Base-by-base conservation (phyloP, 30 jellyfish, hydroid and myxozoan genomes). In the Pseudorhiza aurosa region DNA sequence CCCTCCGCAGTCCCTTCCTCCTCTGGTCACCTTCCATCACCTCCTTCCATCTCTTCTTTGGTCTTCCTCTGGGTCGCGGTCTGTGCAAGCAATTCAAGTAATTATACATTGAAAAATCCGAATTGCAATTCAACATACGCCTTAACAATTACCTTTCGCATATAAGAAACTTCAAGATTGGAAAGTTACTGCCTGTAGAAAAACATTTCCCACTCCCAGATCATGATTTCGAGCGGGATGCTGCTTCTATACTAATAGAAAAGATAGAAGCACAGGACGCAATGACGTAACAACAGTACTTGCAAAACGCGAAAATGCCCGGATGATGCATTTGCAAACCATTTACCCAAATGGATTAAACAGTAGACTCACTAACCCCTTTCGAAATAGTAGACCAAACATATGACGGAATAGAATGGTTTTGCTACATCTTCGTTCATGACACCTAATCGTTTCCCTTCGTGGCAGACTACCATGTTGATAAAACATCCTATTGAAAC, bases 391-490 rank as follows among this genome's bases (percentile, higher is more conserved):
- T 58, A 5, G 33, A 58, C 26, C 44, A 9, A 58, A 10, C 39
- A 17, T 12, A 17, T 19, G 26, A 17, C n/a, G n/a, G n/a, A 58
- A 58, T 9, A 26, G 5, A 18, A 58, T 9, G 73, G 73, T 58
- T 27, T 58, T 58, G 73, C 73, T 58, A 58, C 73, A 58, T 58
- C 26, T 28, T 58, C 26, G 40, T 58, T 58, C 73, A 58, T 58
- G 9, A 28, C 43, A 58, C 73, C 44, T 58, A 58, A 58, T 58
- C 73, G 43, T 26, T 58, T 26, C 43, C 43, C 43, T 9, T 58
- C 8, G 73, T 58, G 26, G 73, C 73, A 58, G 8, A 58, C 73
- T 8, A 33, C 73, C 27, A 51, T 51, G 7, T 15, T 51, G 67
- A n/a, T 51, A 15, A 5, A 51, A n/a, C 21, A 4, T 51, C 67